Conservation (phyloP, 2,113 vertebrate species). For the Leptocoma aspasia region DNA sequence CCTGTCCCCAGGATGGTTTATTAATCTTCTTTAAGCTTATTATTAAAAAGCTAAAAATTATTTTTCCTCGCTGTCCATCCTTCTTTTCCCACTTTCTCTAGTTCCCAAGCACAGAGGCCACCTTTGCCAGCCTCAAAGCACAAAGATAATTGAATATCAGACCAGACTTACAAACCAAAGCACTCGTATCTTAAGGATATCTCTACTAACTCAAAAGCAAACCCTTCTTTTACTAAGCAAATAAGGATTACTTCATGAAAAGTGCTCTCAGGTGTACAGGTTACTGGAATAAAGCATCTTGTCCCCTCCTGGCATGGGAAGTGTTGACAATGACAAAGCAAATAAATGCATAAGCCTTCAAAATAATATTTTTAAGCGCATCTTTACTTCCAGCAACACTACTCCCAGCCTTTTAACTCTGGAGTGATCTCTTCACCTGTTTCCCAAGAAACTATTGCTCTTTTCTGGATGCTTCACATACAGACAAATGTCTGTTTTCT, state of each 20-base stretch:
- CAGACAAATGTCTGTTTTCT: not conserved
- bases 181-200: rapidly evolving
- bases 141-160: not conserved
- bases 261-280: not conserved
- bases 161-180: not conserved
- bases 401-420: not conserved
- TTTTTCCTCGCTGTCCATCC: not conserved
- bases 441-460: not conserved
- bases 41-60: not conserved
- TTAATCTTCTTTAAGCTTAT: not conserved
- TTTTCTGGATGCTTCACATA: not conserved
- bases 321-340: not conserved
- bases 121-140: not conserved
- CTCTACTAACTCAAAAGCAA: not conserved
- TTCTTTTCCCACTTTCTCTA: not conserved
- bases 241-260: not conserved
- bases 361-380: not conserved
- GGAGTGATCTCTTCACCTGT: not conserved
- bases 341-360: not conserved
- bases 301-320: not conserved
- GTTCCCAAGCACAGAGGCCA: not conserved
- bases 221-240: not conserved
- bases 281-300: not conserved
- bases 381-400: not conserved
- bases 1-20: not conserved